A percentile compares a stretch with the other conserved stretches of the same genome.
These are phyloP conservation scores for Lissonota sp. DNA, from an alignment of 2,888 invertebrate genomes.

Conservation along the genomic window DNA sequence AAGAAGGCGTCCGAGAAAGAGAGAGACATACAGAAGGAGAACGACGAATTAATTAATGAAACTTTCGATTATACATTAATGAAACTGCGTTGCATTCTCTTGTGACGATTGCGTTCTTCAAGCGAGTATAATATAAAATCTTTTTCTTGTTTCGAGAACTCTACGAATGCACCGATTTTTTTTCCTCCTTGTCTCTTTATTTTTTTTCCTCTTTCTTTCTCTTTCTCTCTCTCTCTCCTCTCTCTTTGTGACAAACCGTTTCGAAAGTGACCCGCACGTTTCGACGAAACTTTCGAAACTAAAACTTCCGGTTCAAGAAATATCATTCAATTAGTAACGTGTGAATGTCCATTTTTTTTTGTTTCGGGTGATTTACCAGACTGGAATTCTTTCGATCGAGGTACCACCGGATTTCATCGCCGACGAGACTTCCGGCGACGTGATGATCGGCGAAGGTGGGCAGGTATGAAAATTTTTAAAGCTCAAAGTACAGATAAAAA, in stretches of 20 bases:
- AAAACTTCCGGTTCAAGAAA: slow-evolving; percentile 26
- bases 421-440: slow-evolving; percentile 95
- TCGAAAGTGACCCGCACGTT: slow-evolving; percentile 55
- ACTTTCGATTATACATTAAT: slow-evolving; percentile 57
- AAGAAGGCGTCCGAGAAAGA: not conserved
- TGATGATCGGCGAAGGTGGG: slow-evolving; percentile 94
- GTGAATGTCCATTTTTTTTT: too few relatives aligned
- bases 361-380: too few relatives aligned
- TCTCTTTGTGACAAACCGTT: slow-evolving; percentile 23
- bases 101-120: slow-evolving; percentile 33
- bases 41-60: slow-evolving; percentile 63
- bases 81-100: slow-evolving; percentile 45
- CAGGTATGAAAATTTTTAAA: slow-evolving; percentile 77
- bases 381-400: slow-evolving; percentile 93
- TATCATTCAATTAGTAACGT: slow-evolving; percentile 20
- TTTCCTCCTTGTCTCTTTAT: not conserved
- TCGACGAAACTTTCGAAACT: slow-evolving; percentile 52
- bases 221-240: too few relatives aligned
- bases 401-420: slow-evolving; percentile 96
- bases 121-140: slow-evolving; percentile 45
- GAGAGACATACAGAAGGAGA: slow-evolving; percentile 28
- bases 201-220: slow-evolving; percentile 12
- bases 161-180: slow-evolving; percentile 36
- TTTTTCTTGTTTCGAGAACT: slow-evolving; percentile 14
- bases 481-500: too few relatives aligned